phyloP scores from a whole-genome alignment of 2,888 invertebrate species.

The Acanthosoma haemorrhoidale region DNA sequence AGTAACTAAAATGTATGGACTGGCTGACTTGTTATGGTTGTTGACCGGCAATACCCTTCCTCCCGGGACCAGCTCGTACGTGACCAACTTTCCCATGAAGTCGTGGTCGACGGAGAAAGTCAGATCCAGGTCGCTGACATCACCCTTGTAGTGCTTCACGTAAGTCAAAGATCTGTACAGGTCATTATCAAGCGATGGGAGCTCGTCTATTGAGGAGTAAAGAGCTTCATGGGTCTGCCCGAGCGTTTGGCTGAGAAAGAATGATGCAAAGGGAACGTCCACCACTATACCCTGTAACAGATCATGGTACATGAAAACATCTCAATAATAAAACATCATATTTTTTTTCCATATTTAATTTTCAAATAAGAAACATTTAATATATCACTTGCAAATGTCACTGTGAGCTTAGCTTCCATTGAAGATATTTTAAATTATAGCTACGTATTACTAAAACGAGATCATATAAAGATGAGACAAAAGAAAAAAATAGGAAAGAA shows the following conservation, averaged over 20 bases:
- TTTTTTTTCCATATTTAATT: background rate
- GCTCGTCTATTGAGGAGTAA: constrained; percentile 96
- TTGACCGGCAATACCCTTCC: constrained; percentile 89
- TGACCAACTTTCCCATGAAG: constrained; percentile 85
- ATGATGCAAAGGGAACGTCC: constrained; percentile 97
- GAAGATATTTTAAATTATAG: too few species aligned
- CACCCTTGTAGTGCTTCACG: constrained; percentile 89
- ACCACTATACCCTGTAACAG: constrained; percentile 97
- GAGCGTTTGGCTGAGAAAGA: constrained; percentile 92
- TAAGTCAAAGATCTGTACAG: constrained; percentile 86
- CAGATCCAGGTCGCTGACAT: constrained; percentile 86
- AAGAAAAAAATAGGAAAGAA: too few species aligned
- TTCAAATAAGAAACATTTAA: background rate
- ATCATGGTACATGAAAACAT: too few species aligned
- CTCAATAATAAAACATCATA: constrained; percentile 20
- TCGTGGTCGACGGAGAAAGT: constrained; percentile 97
- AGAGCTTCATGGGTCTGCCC: constrained; percentile 84
- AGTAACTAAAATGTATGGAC: background rate
- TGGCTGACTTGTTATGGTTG: constrained; percentile 85
- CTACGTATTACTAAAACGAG: too few species aligned
- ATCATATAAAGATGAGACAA: too few species aligned
- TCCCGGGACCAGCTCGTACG: constrained; percentile 92
- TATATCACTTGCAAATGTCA: too few species aligned
- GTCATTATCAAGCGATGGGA: constrained; percentile 93
- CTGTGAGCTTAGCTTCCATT: too few species aligned